phyloP scores from a whole-genome alignment of 2,888 invertebrate species.

The Flexamia atlantica region DNA sequence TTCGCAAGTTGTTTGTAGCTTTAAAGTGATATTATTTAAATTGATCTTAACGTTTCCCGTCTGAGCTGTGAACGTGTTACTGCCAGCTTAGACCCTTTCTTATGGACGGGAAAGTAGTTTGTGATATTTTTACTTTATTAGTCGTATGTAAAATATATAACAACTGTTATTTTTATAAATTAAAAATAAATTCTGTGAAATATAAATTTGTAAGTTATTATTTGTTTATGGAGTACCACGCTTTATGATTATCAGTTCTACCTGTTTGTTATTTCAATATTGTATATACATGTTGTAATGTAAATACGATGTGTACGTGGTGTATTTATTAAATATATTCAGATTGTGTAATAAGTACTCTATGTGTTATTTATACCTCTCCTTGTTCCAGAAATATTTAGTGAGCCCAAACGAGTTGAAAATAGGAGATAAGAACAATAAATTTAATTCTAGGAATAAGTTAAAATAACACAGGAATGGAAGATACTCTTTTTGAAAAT shows the following conservation, averaged over 20 bases:
- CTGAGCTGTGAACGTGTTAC: neutral
- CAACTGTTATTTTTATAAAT: neutral
- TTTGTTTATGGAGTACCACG: neutral
- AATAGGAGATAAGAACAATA: too few relatives aligned
- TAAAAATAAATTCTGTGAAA: neutral
- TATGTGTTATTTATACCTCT: neutral
- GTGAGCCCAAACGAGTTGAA: too few relatives aligned
- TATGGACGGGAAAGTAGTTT: neutral
- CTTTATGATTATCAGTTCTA: neutral
- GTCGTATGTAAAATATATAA: neutral
- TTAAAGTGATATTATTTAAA: neutral
- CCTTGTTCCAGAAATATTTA: too few relatives aligned
- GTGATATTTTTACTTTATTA: neutral
- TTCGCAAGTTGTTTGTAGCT: neutral
- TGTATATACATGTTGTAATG: constrained; percentile 54
- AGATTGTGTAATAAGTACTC: constrained; percentile 13
- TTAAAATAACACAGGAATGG: too few relatives aligned
- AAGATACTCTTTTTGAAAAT: too few relatives aligned
- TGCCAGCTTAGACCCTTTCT: neutral
- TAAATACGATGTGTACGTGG: constrained; percentile 55
- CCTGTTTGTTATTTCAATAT: neutral
- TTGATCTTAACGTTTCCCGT: neutral
- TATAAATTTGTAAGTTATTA: neutral
- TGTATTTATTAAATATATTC: constrained; percentile 58
- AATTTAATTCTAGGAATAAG: too few relatives aligned